Percentiles rank a stretch among this genome's conserved stretches.
phyloP scores from a whole-genome alignment of 1,140 invertebrate species.

The Doryteuthis pealeii region DNA sequence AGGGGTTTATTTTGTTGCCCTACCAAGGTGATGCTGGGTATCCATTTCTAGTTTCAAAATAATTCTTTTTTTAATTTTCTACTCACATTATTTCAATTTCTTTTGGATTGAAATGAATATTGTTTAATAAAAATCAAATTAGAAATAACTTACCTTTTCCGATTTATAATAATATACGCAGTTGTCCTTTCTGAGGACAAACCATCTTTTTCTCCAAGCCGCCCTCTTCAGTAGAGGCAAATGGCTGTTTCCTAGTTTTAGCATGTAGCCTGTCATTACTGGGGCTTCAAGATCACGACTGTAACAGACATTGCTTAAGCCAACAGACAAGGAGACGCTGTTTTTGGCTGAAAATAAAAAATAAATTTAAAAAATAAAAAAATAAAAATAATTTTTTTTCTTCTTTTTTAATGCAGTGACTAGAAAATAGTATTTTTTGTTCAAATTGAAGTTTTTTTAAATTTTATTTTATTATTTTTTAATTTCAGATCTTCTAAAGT shows the following conservation, averaged over 20 bases:
- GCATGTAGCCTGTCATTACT: conserved; percentile 52
- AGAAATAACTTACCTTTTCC: conserved; percentile 63
- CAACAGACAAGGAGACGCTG: conserved; percentile 82
- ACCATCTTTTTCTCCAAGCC: conserved; percentile 85
- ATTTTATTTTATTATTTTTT: too few relatives aligned
- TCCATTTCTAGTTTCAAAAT: too few relatives aligned
- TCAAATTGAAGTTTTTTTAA: neutral
- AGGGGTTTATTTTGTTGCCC: too few relatives aligned
- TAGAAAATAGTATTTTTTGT: neutral
- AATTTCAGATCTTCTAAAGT: neutral
- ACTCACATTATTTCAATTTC: neutral
- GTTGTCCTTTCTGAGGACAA: conserved; percentile 85
- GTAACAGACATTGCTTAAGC: conserved; percentile 57
- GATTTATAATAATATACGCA: conserved; percentile 95
- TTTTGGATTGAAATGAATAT: too few relatives aligned
- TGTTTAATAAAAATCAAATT: too few relatives aligned
- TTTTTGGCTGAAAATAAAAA: conserved; percentile 64
- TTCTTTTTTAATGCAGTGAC: neutral
- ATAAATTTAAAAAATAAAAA: conserved; percentile 4
- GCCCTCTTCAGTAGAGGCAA: conserved; percentile 33
- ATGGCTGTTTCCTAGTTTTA: conserved; percentile 45
- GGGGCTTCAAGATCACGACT: conserved; percentile 67
- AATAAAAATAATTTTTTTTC: neutral
- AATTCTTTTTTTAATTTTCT: too few relatives aligned
- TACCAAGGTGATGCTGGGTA: too few relatives aligned